Base-by-base conservation (phyloP, 2,888 invertebrate genomes). In the Nomada hirtipes region DNA sequence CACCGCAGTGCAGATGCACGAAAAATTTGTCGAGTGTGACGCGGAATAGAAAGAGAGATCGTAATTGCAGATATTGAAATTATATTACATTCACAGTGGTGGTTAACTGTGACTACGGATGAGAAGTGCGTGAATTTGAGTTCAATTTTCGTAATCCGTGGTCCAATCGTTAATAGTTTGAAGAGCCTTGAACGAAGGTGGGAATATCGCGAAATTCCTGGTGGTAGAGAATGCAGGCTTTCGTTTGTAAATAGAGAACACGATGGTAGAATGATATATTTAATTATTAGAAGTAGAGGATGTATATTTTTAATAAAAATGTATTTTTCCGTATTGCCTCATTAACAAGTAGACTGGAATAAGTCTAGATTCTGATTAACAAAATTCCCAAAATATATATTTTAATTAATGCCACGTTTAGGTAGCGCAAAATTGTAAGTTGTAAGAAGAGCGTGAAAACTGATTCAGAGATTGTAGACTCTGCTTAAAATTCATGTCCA, bases 271-370 rank as follows among this genome's bases (percentile, higher is more conserved):
- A 29, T 29, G 29, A 52, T 52, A 52, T 52, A 52, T 52, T 52
- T 65, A 64, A 50, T 65, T n/a, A 47, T 36, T 36, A 7, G 36
- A 36, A 65, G 50, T 50, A n/a, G 29, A 29, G 65, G 29, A 9
- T 13, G n/a, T 29, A 65, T 50, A 29, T 20, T 29, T 36, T 4
- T 1, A 3, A n/a, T 29, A 26, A 29, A 65, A 29, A 65, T 65
- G 52, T 50, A 29, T 20, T 15, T 65, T 29, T 52, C 50, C n/a
- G n/a, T n/a, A 7, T 29, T 29, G 7, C 29, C 29, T 7, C 29
- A 0, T 0, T 29, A 29, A 29, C 29, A 36, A 36, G 36, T 36
- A 36, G 7, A 36, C 7, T 36, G 36, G 4, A 7, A 36, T 36
- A 36, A 36, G 11, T 26, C 11, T 11, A 47, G 7, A 65, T 65